Base-by-base conservation (phyloP, 1,140 invertebrate species). In the Cotesia vestalis region DNA sequence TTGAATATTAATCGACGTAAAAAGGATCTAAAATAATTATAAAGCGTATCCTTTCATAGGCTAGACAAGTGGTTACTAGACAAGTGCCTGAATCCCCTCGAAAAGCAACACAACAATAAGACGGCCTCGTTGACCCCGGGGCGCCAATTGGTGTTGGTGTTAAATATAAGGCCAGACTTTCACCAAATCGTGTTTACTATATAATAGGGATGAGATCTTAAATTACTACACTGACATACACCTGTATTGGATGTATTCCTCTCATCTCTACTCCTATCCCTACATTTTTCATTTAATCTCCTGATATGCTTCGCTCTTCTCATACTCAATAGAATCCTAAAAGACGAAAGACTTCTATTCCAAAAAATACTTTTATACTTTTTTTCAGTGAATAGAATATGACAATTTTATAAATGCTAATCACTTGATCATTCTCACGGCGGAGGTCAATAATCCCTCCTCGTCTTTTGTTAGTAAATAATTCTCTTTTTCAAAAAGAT, bases 321-420 rank as follows among this genome's bases (percentile, higher is more conserved):
- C 40, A 46, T 46, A 46, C 40, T 46, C 40, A 27, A 27, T 27
- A 27, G 4, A 46, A 46, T 46, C 40, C 40, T 27, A 27, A 27
- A 27, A 27, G 27, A 3, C 27, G 27, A 46, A 46, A 46, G 40
- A 46, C 40, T 46, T 46, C 11, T 46, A 46, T 46, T 27, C 27
- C 27, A 27, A 27, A 27, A 27, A 27, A 6, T 46, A 9, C 11
- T 46, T 46, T 46, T 46, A 9, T 46, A 9, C 40, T 46, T 46
- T 46, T 46, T 46, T 46, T 46, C 40, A 46, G 40, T 46, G 40
- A 46, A 46, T 46, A 46, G 40, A 11, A 46, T n/a, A 55, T 55
- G 53, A 55, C 53, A 55, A 55, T 55, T 55, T 55, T 55, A 55
- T 55, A 55, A 55, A 46, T 55, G 12, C 53, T 55, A 55, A 55